phyloP scores from a whole-genome alignment of 2,888 invertebrate genomes.

The Griposia aprilina region DNA sequence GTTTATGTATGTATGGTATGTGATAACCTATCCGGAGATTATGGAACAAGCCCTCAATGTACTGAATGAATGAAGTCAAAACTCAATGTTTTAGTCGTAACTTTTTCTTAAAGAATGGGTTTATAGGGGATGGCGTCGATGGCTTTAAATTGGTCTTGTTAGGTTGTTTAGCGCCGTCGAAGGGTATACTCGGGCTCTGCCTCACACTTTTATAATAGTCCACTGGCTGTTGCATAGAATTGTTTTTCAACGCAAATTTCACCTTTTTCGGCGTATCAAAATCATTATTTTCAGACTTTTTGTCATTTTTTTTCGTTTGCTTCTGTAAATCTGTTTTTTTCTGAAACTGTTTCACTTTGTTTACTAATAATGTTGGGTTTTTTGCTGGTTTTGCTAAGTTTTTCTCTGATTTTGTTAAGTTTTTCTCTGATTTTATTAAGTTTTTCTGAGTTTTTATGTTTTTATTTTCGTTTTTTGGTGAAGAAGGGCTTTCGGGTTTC shows the following conservation, averaged over 20 bases:
- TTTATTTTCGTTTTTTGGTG: conserved; percentile 24
- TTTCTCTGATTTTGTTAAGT: neutral
- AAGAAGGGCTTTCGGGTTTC: conserved; percentile 6
- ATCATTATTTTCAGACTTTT: conserved; percentile 54
- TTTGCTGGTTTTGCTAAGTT: conserved; percentile 25
- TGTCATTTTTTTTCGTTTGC: conserved; percentile 55
- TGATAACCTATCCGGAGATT: neutral
- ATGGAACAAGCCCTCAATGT: neutral
- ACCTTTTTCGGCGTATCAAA: conserved; percentile 92
- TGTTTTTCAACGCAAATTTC: conserved; percentile 93
- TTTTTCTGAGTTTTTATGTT: neutral
- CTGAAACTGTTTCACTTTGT: conserved; percentile 79
- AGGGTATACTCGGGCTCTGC: conserved; percentile 94
- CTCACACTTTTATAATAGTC: conserved; percentile 93
- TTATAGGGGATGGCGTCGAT: conserved; percentile 93
- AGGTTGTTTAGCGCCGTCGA: conserved; percentile 93
- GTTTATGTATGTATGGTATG: neutral
- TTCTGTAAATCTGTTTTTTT: conserved; percentile 72
- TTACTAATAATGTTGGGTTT: conserved; percentile 70
- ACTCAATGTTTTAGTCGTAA: conserved; percentile 69
- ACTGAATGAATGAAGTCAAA: neutral
- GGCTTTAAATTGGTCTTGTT: conserved; percentile 93
- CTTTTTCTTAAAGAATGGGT: conserved; percentile 93
- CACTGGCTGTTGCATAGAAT: conserved; percentile 93
- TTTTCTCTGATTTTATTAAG: neutral